These are phyloP conservation scores for Poecilia wingei DNA, from an alignment of 2,797 vertebrate species.

Conservation along the genomic window DNA sequence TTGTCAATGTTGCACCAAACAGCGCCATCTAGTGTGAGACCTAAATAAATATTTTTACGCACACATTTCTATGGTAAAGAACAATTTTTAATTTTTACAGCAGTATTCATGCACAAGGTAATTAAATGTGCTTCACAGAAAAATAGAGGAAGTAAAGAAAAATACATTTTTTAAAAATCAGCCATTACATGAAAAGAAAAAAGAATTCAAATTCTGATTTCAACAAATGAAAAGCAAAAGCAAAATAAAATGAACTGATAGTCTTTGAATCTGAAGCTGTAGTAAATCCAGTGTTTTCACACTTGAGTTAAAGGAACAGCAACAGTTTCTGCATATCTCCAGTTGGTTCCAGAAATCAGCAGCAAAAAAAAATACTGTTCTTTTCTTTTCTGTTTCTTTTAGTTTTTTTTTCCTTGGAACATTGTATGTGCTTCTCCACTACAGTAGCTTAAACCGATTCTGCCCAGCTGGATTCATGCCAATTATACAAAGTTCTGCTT, in stretches of 20 bases:
- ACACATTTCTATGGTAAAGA: background rate
- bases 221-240: background rate
- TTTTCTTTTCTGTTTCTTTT: background rate
- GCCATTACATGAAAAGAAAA: background rate
- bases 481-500: too few relatives aligned
- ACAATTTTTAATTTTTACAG: background rate
- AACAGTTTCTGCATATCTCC: background rate
- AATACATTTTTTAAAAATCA: background rate
- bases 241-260: background rate
- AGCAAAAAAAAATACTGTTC: background rate
- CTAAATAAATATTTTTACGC: background rate
- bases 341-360: background rate
- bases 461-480: too few relatives aligned
- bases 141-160: background rate
- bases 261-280: background rate
- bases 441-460: too few relatives aligned
- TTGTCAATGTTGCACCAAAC: conserved; percentile 56
- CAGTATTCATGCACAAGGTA: background rate
- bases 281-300: background rate
- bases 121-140: background rate
- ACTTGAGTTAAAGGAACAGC: background rate
- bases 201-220: background rate
- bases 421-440: background rate
- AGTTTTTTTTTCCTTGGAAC: background rate
- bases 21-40: conserved; percentile 77